Evolutionary conservation across 2,888 invertebrate genomes (phyloP).

Genomic region (Chrysomela aeneicollis): DNA sequence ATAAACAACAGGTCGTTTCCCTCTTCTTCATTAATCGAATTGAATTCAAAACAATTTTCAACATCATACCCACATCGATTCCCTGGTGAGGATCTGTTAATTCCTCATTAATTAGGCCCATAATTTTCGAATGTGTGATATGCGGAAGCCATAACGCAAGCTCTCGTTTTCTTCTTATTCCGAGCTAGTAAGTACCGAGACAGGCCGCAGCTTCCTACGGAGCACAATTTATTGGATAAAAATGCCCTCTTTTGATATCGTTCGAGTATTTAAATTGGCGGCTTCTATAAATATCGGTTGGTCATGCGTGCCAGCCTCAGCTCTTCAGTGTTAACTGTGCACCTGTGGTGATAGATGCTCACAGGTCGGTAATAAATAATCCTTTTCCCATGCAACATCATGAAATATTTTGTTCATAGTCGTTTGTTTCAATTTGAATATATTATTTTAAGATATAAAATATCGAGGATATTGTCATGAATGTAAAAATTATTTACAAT

Average conservation of each 20-base stretch:
- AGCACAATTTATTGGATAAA: constrained; percentile 39
- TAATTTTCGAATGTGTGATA: constrained; percentile 33
- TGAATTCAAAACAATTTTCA: constrained; percentile 11
- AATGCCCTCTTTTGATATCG: constrained; percentile 39
- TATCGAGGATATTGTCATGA: no score
- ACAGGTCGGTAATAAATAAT: not conserved
- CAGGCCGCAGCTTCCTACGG: constrained; percentile 33
- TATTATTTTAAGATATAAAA: no score
- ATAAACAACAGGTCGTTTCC: no score
- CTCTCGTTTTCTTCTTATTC: constrained; percentile 23
- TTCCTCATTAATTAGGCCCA: constrained; percentile 31
- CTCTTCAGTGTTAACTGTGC: constrained; percentile 35
- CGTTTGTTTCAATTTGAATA: no score
- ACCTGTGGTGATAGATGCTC: constrained; percentile 31
- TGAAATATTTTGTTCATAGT: no score
- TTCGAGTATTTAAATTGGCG: constrained; percentile 39
- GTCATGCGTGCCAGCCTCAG: constrained; percentile 39
- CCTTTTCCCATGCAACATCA: not conserved
- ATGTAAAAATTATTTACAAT: no score
- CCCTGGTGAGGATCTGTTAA: constrained; percentile 26
- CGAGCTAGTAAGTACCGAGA: constrained; percentile 1
- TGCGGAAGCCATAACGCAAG: constrained; percentile 28
- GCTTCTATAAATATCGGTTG: constrained; percentile 41
- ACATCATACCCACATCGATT: constrained; percentile 3
- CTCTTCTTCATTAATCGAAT: constrained; percentile 16